Evolutionary conservation across 2,888 invertebrate genomes (phyloP).

Genomic region (Brenthis hecate): DNA sequence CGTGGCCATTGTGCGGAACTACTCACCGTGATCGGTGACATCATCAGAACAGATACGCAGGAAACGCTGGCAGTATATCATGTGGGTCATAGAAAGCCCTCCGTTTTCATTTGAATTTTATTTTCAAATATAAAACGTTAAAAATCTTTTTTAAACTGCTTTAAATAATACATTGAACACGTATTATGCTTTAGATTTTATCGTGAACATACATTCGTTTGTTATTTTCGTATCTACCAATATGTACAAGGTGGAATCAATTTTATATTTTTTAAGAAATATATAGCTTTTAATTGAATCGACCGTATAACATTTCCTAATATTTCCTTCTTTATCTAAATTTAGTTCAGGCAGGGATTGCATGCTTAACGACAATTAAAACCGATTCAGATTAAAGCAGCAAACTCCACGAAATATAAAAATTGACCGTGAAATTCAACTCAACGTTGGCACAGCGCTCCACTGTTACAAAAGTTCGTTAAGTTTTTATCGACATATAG

Average conservation of each 20-base stretch:
- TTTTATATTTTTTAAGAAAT: not conserved
- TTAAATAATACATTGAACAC: too few species aligned
- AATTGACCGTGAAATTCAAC: constrained; percentile 79
- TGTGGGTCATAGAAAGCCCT: constrained; percentile 16
- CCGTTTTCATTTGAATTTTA: constrained; percentile 4
- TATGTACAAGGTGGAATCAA: not conserved
- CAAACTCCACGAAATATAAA: constrained; percentile 75
- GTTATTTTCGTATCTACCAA: not conserved
- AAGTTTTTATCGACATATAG: constrained; percentile 49
- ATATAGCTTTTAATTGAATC: constrained; percentile 9
- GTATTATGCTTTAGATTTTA: not conserved
- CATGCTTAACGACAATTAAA: constrained; percentile 68
- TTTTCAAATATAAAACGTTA: not conserved
- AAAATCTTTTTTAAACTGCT: too few species aligned
- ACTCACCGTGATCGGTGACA: constrained; percentile 57
- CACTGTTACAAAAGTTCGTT: constrained; percentile 53
- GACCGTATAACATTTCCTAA: constrained; percentile 45
- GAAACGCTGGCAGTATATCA: constrained; percentile 28
- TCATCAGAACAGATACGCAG: constrained; percentile 40
- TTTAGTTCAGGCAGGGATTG: constrained; percentile 52
- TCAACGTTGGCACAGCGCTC: constrained; percentile 61
- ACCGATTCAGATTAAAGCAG: constrained; percentile 74
- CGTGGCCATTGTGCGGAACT: constrained; percentile 66
- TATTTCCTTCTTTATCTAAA: constrained; percentile 58
- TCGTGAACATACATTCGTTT: not conserved